Base-by-base conservation (phyloP, 2,113 vertebrate species). In the Candoia aspera region DNA sequence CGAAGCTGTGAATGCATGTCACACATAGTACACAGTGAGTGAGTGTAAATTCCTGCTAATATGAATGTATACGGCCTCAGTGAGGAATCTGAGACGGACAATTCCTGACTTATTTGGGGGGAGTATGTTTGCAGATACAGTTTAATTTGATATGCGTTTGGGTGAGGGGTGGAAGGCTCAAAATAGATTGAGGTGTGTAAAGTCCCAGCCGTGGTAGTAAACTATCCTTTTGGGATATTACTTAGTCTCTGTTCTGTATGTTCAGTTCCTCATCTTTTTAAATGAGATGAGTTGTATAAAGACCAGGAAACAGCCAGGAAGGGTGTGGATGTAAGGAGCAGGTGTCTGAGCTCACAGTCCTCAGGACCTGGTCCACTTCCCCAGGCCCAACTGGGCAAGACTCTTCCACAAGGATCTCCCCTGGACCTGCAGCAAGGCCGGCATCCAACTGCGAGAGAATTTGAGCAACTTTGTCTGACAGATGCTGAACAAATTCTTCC, bases 181-280 rank as follows among this genome's bases (percentile, higher is more conserved):
- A 84, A 54, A 58, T 53, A 87, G n/a, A 21, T 42, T 58, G 64
- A 83, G 49, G 23, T 49, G 46, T 68, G 84, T 84, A 8, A 53
- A 83, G 37, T 62, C 53, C 60, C 12, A 24, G 17, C 90, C 92
- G 1, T 90, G 68, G 83, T 90, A 88, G 73, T n/a, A n/a, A n/a
- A 19, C 37, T 59, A 33, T 46, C 37, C 19, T 11, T 49, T 53
- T 10, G 11, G 87, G 17, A 4, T 6, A 29, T 87, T 88, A 13
- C 5, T 91, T 88, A 49, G 54, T 19, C 73, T 87, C 10, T 79
- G 85, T 92, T 92, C 84, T 5, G 85, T 92, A 92, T 93, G 94
- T 96, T 96, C 94, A 94, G 95, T 94, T 94, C 96, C 94, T 59
- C 93, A 87, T 94, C 92, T 96, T 96, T 89, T 93, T 91, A 93